Evolutionary conservation across 2,113 vertebrate species (phyloP).

Genomic region (Hypomesus transpacificus): DNA sequence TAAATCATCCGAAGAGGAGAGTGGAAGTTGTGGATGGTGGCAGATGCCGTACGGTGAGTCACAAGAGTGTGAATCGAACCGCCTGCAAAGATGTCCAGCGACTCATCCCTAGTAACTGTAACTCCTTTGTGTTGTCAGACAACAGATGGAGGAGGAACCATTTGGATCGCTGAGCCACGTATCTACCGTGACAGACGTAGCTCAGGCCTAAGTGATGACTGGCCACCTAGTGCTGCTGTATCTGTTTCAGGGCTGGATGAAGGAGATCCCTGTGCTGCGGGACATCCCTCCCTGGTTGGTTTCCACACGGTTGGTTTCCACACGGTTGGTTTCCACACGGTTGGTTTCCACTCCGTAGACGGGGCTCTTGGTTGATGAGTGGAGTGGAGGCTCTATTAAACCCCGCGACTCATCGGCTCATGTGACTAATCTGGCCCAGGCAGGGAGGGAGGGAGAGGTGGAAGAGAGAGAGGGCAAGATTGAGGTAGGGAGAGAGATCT

Average conservation of each 20-base stretch:
- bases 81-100: slow-evolving; percentile 40
- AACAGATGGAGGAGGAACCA: slow-evolving; percentile 48
- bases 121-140: slow-evolving; percentile 49
- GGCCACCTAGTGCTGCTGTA: not conserved
- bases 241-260: too few relatives aligned
- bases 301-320: too few relatives aligned
- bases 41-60: slow-evolving; percentile 51
- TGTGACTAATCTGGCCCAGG: slow-evolving; percentile 70
- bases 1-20: slow-evolving; percentile 12
- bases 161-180: slow-evolving; percentile 17
- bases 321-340: too few relatives aligned
- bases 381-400: slow-evolving; percentile 59
- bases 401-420: slow-evolving; percentile 63
- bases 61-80: slow-evolving; percentile 33
- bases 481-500: not conserved
- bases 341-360: slow-evolving; percentile 63
- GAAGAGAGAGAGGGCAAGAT: not conserved
- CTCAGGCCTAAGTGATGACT: not conserved
- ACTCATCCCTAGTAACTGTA: slow-evolving; percentile 48
- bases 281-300: not conserved
- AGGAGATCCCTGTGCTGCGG: too few relatives aligned
- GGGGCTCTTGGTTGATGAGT: slow-evolving; percentile 66
- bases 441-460: not conserved
- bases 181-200: too few relatives aligned
- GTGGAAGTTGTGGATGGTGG: slow-evolving; percentile 13